A percentile compares a stretch with the other conserved stretches of the same genome.
phyloP scores from a whole-genome alignment of 2,888 invertebrate genomes.

The Ichneumoninae sp. region DNA sequence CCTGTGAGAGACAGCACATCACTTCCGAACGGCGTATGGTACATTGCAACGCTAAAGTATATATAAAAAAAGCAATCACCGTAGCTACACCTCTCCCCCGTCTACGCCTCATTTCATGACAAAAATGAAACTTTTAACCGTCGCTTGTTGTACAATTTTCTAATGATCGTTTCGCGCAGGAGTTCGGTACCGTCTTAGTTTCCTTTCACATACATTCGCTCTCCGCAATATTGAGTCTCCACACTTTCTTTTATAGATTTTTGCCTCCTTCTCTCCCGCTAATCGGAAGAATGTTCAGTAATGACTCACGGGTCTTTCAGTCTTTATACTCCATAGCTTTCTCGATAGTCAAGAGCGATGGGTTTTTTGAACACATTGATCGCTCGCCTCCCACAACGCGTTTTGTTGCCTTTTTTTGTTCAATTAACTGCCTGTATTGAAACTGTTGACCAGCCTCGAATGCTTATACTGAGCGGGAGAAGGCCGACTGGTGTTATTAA shows the following conservation, averaged over 20 bases:
- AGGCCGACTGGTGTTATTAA: not conserved
- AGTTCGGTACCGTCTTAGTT: not conserved
- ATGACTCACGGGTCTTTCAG: not conserved
- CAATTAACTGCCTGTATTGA: not conserved
- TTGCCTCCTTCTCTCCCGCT: not conserved
- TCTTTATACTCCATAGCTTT: not conserved
- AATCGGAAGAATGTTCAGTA: not conserved
- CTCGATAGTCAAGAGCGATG: not conserved
- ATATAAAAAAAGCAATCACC: not conserved
- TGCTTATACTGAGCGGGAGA: not conserved
- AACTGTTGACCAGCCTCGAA: not conserved
- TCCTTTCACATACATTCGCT: conserved; percentile 3
- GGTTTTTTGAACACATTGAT: not conserved
- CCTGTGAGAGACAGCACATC: conserved; percentile 1
- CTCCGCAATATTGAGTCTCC: conserved; percentile 15
- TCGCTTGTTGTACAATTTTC: conserved; percentile 22
- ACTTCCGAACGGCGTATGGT: not conserved
- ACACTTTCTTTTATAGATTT: not conserved
- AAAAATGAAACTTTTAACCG: conserved; percentile 29
- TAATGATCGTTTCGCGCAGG: conserved; percentile 1
- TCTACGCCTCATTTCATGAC: not conserved
- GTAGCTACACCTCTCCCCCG: not conserved
- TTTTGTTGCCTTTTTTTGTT: not conserved
- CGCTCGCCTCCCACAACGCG: not conserved
- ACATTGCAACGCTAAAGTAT: conserved; percentile 5